Base-by-base conservation (phyloP, 2,888 invertebrate genomes). In the Lasioglossum marginatum region DNA sequence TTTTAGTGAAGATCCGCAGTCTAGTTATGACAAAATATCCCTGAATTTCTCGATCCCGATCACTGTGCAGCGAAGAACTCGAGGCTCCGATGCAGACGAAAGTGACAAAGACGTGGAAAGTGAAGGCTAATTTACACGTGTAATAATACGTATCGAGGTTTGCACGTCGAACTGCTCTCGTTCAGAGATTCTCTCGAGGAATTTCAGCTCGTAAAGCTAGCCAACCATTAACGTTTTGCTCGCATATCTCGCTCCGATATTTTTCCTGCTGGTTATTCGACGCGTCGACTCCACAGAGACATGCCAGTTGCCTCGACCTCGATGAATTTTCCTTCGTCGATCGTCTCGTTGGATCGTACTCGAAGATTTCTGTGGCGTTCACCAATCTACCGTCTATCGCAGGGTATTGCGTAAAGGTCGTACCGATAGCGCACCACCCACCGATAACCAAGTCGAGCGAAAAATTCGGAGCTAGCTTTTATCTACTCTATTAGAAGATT, bases 231-330 rank as follows among this genome's bases (percentile, higher is more conserved):
- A 85, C 48, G 83, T 88, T 88, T 87, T 85, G 79, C 88, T 48
- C 77, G 72, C 34, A 40, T 66, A 57, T 82, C 84, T 77, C 87
- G 83, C 88, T 86, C 85, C 79, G 88, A 89, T 87, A 87, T 85
- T 84, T 83, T 87, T 75, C 74, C 75, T 72, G 74, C 71, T 57
- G 45, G 79, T 77, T 71, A 57, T 77, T 66, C 23, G n/a, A 80
- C 71, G 68, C 74, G 37, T 37, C 57, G 14, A 31, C 60, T 66
- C 19, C 57, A 52, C 43, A 34, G 57, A 43, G 70, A 45, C 60
- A 81, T 19, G 23, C 31, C 19, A 31, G 66, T 2, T 19, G 34
- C 66, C 8, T 1, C 66, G 66, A 34, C 66, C 34, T 19, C 66
- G 34, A 34, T 34, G 66, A 34, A 34, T 34, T 23, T 66, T 31